A percentile compares a stretch with the other conserved stretches of the same genome.
These are phyloP conservation scores for Peromyscus attwateri DNA, from an alignment of 2,797 vertebrate genomes.

Conservation along the genomic window DNA sequence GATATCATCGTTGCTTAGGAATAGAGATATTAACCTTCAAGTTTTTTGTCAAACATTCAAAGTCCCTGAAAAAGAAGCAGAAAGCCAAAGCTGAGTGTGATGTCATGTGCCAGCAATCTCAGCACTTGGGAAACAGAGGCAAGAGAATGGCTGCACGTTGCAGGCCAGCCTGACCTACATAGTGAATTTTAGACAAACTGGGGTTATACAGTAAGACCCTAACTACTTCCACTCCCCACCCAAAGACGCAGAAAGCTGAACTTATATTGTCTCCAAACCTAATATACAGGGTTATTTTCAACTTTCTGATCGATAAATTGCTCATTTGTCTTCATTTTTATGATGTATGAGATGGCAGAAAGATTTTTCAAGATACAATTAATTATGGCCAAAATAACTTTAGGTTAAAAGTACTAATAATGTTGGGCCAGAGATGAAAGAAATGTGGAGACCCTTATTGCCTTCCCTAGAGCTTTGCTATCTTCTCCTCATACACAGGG, in stretches of 20 bases:
- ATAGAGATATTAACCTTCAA: neutral
- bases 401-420: slow-evolving; percentile 7
- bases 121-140: neutral
- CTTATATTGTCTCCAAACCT: neutral
- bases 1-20: neutral
- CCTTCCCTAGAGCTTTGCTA: neutral
- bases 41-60: slow-evolving; percentile 37
- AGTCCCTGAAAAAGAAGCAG: neutral
- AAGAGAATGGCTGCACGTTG: neutral
- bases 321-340: slow-evolving; percentile 22
- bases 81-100: neutral
- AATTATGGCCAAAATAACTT: neutral
- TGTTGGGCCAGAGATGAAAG: neutral
- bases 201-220: neutral
- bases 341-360: neutral
- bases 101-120: too few species aligned
- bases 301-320: neutral
- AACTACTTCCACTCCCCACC: neutral
- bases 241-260: slow-evolving; percentile 4
- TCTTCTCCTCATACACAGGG: neutral
- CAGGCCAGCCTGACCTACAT: neutral
- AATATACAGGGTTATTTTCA: neutral
- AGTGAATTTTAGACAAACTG: neutral
- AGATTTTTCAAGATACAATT: neutral
- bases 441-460: neutral